A percentile compares a stretch with the other conserved stretches of the same genome.
These are phyloP conservation scores for Mormyrus hasselquistii DNA, from an alignment of 2,797 vertebrate species.

Conservation along the genomic window DNA sequence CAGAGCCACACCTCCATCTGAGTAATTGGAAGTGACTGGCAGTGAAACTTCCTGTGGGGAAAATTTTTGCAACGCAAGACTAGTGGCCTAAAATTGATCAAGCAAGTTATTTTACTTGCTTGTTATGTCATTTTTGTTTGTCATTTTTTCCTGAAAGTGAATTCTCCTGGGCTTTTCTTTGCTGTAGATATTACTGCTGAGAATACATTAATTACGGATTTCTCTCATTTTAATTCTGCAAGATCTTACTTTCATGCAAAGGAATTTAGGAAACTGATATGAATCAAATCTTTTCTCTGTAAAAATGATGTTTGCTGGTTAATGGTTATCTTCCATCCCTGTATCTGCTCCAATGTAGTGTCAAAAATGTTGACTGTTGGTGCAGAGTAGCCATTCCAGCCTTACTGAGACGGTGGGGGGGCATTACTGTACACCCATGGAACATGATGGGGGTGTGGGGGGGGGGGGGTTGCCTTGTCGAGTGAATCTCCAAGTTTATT, in stretches of 20 bases:
- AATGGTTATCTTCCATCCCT: not conserved
- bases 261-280: not conserved
- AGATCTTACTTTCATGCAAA: not conserved
- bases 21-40: not conserved
- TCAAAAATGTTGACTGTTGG: not conserved
- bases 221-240: not conserved
- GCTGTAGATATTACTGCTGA: not conserved
- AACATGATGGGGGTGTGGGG: slow-evolving; percentile 36
- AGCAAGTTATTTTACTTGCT: not conserved
- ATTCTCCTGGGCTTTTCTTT: not conserved
- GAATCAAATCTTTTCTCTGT: not conserved
- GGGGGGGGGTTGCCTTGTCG: slow-evolving; percentile 49
- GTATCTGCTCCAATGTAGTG: not conserved
- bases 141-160: not conserved
- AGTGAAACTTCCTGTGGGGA: not conserved
- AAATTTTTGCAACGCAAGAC: not conserved
- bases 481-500: slow-evolving; percentile 49
- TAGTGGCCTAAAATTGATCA: not conserved
- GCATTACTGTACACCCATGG: not conserved
- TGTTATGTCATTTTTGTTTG: not conserved
- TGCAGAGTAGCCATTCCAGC: slow-evolving; percentile 2
- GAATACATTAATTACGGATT: not conserved
- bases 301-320: not conserved
- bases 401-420: not conserved
- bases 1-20: not conserved